These are phyloP conservation scores for Oscarella lobularis DNA, from an alignment of 37 sponge, comb jelly and placozoan species.

Conservation along the genomic window DNA sequence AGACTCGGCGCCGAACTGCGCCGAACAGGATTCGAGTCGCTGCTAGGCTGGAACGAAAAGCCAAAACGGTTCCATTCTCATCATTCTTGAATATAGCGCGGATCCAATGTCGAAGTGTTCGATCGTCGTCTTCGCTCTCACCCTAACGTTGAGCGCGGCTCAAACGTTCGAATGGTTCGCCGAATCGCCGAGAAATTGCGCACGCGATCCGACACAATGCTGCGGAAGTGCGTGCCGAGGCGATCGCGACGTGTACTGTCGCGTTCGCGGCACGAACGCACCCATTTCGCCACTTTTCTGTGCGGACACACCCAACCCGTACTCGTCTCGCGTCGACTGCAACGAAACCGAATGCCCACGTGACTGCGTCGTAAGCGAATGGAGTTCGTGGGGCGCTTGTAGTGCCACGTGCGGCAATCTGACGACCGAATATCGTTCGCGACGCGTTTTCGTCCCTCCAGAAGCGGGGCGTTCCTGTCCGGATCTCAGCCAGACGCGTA, in stretches of 20 bases:
- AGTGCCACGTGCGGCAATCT: background rate
- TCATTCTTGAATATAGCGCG: too few relatives aligned
- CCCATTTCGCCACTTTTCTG: too few relatives aligned
- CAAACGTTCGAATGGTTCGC: background rate
- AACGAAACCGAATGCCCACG: conserved; percentile 6
- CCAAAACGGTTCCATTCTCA: too few relatives aligned
- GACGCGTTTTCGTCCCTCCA: conserved; percentile 12
- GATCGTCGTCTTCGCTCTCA: too few relatives aligned
- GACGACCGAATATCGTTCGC: background rate
- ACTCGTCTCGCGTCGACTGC: background rate
- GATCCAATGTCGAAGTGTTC: too few relatives aligned
- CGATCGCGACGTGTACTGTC: background rate
- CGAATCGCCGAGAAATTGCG: background rate
- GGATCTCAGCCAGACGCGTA: background rate
- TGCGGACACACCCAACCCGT: background rate
- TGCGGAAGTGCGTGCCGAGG: background rate
- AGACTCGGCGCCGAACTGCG: too few relatives aligned
- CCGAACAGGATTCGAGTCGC: too few relatives aligned
- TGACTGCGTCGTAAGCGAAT: conserved; percentile 20
- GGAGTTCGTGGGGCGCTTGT: conserved; percentile 22
- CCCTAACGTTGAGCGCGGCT: too few relatives aligned
- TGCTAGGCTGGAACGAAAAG: too few relatives aligned
- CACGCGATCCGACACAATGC: background rate
- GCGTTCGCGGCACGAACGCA: background rate
- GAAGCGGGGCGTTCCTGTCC: background rate